phyloP scores from a whole-genome alignment of 2,113 vertebrate species.

The Catagonus wagneri region DNA sequence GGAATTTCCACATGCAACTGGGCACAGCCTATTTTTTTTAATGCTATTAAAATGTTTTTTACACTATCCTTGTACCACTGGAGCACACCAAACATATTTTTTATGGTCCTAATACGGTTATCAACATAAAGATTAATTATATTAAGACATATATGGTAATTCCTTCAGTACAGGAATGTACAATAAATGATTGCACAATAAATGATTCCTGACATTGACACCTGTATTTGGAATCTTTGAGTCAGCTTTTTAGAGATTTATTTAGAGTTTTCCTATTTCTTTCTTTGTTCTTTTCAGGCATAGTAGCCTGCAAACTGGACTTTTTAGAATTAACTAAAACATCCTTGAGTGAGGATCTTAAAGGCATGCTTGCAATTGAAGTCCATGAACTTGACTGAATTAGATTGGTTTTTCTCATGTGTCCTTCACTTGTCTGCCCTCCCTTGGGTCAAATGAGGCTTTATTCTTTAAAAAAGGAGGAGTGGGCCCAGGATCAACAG shows the following conservation, averaged over 20 bases:
- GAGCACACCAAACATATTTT: not conserved
- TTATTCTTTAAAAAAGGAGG: not conserved
- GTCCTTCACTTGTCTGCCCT: not conserved
- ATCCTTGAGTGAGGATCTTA: not conserved
- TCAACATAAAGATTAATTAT: conserved; percentile 2
- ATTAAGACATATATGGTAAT: not conserved
- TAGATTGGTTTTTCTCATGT: not conserved
- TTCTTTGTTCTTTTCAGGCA: not conserved
- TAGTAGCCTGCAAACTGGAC: not conserved
- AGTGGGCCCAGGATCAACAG: not conserved
- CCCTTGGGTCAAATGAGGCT: not conserved
- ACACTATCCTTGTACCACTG: not conserved
- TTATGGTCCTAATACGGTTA: not conserved
- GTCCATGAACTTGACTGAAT: not conserved
- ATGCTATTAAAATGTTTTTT: conserved; percentile 13
- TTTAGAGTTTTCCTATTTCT: not conserved
- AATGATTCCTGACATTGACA: not conserved
- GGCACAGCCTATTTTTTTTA: not conserved
- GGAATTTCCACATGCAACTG: too few species aligned
- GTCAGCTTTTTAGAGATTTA: not conserved
- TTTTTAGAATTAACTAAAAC: conserved; percentile 28
- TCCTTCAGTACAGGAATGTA: not conserved
- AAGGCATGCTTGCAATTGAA: not conserved
- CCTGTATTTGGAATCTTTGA: not conserved
- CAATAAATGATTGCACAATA: not conserved